Evolutionary conservation across 2,113 vertebrate genomes (phyloP).

Genomic region (Garra rufa): DNA sequence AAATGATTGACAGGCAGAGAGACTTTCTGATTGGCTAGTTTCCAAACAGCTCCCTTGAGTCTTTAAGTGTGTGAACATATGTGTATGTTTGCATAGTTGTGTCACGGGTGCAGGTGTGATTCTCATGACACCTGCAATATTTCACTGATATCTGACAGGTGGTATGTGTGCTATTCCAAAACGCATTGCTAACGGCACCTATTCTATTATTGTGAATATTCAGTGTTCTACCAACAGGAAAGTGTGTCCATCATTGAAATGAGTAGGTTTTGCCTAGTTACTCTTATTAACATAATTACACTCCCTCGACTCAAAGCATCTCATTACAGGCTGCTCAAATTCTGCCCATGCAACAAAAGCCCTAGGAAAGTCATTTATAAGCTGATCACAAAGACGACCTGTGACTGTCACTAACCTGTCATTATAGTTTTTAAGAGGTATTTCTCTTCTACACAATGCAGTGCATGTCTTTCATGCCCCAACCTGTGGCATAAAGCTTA

Average conservation of each 20-base stretch:
- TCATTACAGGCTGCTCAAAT: neutral
- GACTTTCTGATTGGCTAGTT: neutral
- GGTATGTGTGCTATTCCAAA: neutral
- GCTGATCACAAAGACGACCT: neutral
- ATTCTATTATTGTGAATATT: neutral
- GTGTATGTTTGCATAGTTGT: neutral
- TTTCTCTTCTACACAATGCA: neutral
- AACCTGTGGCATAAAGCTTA: neutral
- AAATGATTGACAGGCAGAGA: neutral
- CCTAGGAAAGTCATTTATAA: neutral
- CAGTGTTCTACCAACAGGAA: neutral
- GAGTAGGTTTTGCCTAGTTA: neutral
- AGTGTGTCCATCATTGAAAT: neutral
- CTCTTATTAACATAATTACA: neutral
- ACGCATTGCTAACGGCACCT: neutral
- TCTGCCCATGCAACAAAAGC: neutral
- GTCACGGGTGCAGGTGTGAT: neutral
- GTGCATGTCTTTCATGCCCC: neutral
- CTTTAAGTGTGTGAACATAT: neutral
- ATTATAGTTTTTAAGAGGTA: neutral
- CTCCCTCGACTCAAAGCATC: neutral
- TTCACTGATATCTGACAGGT: neutral
- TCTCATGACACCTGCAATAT: neutral
- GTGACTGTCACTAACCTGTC: neutral
- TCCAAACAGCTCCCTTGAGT: neutral